These are phyloP conservation scores for Cerastoderma edule DNA, from an alignment of 2,888 invertebrate genomes.

Conservation along the genomic window DNA sequence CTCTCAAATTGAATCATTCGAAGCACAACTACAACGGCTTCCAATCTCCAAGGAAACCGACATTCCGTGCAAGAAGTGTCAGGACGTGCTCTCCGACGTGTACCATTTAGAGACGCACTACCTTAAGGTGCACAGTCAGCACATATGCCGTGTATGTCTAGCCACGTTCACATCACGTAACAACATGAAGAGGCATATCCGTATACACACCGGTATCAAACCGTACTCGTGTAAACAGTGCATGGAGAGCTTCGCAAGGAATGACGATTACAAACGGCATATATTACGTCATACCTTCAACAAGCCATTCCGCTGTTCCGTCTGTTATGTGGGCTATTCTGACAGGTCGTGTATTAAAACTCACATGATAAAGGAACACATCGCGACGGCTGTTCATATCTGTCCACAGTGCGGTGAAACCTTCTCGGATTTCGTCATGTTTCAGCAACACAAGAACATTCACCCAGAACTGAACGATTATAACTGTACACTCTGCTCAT, in stretches of 20 bases:
- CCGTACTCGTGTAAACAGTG: conserved; percentile 72
- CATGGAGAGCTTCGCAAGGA: conserved; percentile 70
- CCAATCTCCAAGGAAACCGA: conserved; percentile 45
- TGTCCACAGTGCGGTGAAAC: conserved; percentile 75
- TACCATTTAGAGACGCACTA: conserved; percentile 70
- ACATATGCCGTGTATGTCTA: conserved; percentile 72
- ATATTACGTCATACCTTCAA: conserved; percentile 72
- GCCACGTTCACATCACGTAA: conserved; percentile 73
- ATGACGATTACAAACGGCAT: conserved; percentile 76
- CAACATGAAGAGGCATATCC: conserved; percentile 75
- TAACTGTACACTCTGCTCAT: conserved; percentile 68
- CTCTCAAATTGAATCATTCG: neutral
- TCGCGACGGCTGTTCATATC: conserved; percentile 64
- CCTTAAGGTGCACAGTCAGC: conserved; percentile 64
- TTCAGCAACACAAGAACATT: conserved; percentile 70
- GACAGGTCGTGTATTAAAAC: conserved; percentile 70
- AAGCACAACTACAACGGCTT: conserved; percentile 28
- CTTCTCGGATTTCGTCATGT: conserved; percentile 60
- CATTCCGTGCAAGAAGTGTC: conserved; percentile 69
- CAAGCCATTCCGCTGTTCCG: conserved; percentile 72
- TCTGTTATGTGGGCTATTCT: conserved; percentile 73
- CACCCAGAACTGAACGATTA: conserved; percentile 72
- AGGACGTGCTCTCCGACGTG: conserved; percentile 58
- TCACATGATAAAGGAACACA: conserved; percentile 72
- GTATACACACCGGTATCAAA: conserved; percentile 74